phyloP scores from a whole-genome alignment of 2,888 invertebrate genomes.

The Brachycybe producta region DNA sequence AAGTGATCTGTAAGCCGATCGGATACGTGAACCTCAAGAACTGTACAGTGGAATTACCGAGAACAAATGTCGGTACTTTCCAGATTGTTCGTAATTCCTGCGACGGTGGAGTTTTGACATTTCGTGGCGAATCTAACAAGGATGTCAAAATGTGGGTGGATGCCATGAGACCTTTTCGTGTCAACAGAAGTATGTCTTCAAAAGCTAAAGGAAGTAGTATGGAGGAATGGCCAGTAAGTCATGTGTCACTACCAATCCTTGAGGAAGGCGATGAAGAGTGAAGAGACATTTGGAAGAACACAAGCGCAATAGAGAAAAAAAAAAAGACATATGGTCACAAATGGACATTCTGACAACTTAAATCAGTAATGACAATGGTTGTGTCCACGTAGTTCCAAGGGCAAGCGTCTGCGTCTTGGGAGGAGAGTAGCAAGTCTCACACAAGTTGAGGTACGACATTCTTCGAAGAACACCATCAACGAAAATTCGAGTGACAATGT shows the following conservation, averaged over 20 bases:
- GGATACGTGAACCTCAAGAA: slow-evolving; percentile 19
- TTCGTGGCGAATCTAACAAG: background rate
- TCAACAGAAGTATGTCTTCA: background rate
- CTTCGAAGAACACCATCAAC: too few relatives aligned
- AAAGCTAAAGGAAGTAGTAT: background rate
- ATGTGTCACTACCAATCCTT: slow-evolving; percentile 8
- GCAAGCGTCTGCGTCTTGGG: too few relatives aligned
- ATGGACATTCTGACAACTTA: too few relatives aligned
- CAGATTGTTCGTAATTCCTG: slow-evolving; percentile 7
- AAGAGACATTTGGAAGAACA: background rate
- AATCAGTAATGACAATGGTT: too few relatives aligned
- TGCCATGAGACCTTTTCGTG: too few relatives aligned
- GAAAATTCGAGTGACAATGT: too few relatives aligned
- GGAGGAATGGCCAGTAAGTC: background rate
- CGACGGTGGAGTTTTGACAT: slow-evolving; percentile 6
- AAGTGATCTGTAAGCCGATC: slow-evolving; percentile 22
- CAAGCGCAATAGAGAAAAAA: too few relatives aligned
- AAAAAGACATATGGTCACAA: too few relatives aligned
- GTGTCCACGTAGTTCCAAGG: too few relatives aligned
- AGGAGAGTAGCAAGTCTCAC: too few relatives aligned
- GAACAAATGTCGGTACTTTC: background rate
- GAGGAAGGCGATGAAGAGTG: slow-evolving; percentile 24
- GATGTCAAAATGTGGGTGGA: slow-evolving; percentile 10
- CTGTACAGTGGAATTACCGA: slow-evolving; percentile 13
- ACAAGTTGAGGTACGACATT: too few relatives aligned